Conservation (phyloP, 2,888 invertebrate species). For the Nomada lathburiana region DNA sequence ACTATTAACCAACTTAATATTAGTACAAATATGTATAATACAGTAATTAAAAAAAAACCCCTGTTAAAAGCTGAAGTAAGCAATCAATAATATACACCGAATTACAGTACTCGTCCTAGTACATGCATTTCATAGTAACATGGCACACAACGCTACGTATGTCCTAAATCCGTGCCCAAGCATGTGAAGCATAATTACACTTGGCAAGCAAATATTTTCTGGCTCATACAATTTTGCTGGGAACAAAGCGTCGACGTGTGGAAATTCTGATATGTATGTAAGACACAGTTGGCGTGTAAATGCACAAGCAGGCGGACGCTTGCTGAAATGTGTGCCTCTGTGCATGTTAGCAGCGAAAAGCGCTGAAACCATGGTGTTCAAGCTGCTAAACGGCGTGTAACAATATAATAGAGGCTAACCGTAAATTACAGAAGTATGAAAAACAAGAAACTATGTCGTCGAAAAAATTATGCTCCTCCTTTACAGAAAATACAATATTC, state of each 20-base stretch:
- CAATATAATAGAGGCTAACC: slow-evolving; percentile 30
- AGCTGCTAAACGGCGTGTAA: background rate
- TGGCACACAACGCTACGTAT: too few relatives aligned
- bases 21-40: too few relatives aligned
- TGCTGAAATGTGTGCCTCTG: background rate
- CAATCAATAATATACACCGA: too few relatives aligned
- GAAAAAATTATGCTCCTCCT: slow-evolving; percentile 24
- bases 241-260: background rate
- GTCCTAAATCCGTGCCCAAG: too few relatives aligned
- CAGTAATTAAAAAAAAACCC: too few relatives aligned
- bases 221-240: slow-evolving; percentile 4
- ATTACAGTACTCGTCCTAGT: too few relatives aligned
- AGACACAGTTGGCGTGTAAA: slow-evolving; percentile 25
- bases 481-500: slow-evolving; percentile 28
- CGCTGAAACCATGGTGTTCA: slow-evolving; percentile 7
- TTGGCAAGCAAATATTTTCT: slow-evolving; percentile 25
- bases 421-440: background rate
- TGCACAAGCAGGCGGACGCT: slow-evolving; percentile 3
- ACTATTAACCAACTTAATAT: too few relatives aligned
- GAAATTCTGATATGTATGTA: slow-evolving; percentile 34
- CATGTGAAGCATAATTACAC: slow-evolving; percentile 22
- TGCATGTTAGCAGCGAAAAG: background rate
- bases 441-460: background rate
- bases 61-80: too few relatives aligned
- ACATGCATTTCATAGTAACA: too few relatives aligned